phyloP scores from a whole-genome alignment of 2,888 invertebrate genomes.

The Limnephilus marmoratus region DNA sequence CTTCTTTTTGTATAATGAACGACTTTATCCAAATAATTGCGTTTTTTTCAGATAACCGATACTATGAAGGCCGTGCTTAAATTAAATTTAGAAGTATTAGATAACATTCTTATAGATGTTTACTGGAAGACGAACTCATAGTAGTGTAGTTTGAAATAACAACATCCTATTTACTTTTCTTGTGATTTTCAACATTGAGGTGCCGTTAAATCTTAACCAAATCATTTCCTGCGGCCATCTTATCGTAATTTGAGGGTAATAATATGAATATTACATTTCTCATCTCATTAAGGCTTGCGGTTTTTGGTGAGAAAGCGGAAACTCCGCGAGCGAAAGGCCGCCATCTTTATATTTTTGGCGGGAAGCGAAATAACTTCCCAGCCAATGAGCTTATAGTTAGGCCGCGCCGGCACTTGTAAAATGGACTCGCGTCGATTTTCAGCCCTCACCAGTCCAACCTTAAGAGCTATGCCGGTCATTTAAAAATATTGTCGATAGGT shows the following conservation, averaged over 20 bases:
- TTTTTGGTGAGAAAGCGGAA: conserved; percentile 15
- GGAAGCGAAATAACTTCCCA: not conserved
- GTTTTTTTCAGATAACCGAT: too few species aligned
- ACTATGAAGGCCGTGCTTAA: too few species aligned
- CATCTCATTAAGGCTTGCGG: conserved; percentile 27
- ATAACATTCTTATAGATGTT: too few species aligned
- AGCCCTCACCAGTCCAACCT: not conserved
- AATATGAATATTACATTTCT: not conserved
- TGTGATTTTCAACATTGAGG: not conserved
- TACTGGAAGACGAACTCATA: too few species aligned
- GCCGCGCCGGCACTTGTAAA: not conserved
- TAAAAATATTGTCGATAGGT: too few species aligned
- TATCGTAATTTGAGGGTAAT: not conserved
- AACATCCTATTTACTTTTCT: too few species aligned
- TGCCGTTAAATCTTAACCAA: not conserved
- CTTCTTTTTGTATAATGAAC: too few species aligned
- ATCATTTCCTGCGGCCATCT: not conserved
- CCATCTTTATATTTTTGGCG: conserved; percentile 42
- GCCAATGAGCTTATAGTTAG: not conserved
- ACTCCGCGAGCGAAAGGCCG: conserved; percentile 5
- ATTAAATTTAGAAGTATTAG: too few species aligned
- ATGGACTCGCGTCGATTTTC: not conserved
- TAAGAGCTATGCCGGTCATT: too few species aligned
- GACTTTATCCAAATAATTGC: too few species aligned
- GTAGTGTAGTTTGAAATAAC: too few species aligned